Base-by-base conservation (phyloP, 2,888 invertebrate species). In the Eueremaeus valkanovi region DNA sequence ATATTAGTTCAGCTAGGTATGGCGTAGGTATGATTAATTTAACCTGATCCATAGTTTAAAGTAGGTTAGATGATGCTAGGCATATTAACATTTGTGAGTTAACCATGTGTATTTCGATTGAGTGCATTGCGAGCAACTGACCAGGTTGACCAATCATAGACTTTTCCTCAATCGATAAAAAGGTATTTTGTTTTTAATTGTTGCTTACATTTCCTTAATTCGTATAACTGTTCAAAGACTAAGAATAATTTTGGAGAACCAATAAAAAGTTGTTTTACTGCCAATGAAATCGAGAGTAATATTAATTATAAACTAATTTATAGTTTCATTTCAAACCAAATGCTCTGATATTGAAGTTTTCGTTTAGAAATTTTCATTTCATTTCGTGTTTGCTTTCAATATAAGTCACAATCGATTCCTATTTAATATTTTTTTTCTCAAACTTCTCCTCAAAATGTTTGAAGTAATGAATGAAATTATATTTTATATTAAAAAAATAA, bases 91-190 rank as follows among this genome's bases (percentile, higher is more conserved):
- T n/a, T n/a, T n/a, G n/a, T n/a, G n/a, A n/a, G n/a, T n/a, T n/a
- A n/a, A n/a, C n/a, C n/a, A n/a, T n/a, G n/a, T n/a, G n/a, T n/a
- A n/a, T n/a, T n/a, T n/a, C n/a, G n/a, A n/a, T n/a, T n/a, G n/a
- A n/a, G n/a, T n/a, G n/a, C n/a, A n/a, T n/a, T n/a, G n/a, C n/a
- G n/a, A n/a, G n/a, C n/a, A n/a, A n/a, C n/a, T n/a, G n/a, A n/a
- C n/a, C n/a, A n/a, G n/a, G n/a, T n/a, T n/a, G n/a, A n/a, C n/a
- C n/a, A n/a, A n/a, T n/a, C n/a, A n/a, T n/a, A n/a, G n/a, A 5
- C 36, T 55, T 55, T 55, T 55, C 55, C 55, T 55, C 55, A 55
- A 55, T 55, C 55, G 55, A 55, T 55, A 55, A 49, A 49, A 5
- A 49, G 21, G 5, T 49, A n/a, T n/a, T 8, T n/a, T 49, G n/a